Evolutionary conservation across 2,113 vertebrate species (phyloP).

Genomic region (Poeciliopsis prolifica): DNA sequence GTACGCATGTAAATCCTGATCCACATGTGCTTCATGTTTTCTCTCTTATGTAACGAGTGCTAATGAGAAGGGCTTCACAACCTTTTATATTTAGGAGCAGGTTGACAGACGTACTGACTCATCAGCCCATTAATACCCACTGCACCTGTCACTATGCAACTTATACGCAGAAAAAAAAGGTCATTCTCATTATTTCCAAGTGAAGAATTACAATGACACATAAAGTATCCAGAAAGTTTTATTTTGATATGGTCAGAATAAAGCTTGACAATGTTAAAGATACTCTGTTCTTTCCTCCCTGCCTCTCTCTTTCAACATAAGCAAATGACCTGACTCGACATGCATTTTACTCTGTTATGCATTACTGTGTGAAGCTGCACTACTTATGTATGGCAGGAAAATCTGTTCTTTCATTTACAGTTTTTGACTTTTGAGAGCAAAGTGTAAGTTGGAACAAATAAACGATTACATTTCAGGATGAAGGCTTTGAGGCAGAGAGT

Average conservation of each 20-base stretch:
- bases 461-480: neutral
- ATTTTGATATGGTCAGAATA: neutral
- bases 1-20: neutral
- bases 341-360: neutral
- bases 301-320: no score
- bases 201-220: conserved; percentile 4
- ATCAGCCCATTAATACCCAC: conserved; percentile 24
- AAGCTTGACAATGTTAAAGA: no score
- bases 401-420: neutral
- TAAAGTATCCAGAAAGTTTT: neutral
- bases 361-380: neutral
- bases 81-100: conserved; percentile 17
- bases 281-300: no score
- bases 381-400: neutral
- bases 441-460: neutral
- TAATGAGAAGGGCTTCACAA: neutral
- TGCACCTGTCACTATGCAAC: conserved; percentile 39
- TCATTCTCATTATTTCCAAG: neutral
- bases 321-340: no score
- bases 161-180: conserved; percentile 6
- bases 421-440: neutral
- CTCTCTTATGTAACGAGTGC: conserved; percentile 27
- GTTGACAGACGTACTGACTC: conserved; percentile 32
- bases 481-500: neutral
- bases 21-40: conserved; percentile 12